These are phyloP conservation scores for Campoletis raptor DNA, from an alignment of 2,888 invertebrate genomes.

Conservation along the genomic window DNA sequence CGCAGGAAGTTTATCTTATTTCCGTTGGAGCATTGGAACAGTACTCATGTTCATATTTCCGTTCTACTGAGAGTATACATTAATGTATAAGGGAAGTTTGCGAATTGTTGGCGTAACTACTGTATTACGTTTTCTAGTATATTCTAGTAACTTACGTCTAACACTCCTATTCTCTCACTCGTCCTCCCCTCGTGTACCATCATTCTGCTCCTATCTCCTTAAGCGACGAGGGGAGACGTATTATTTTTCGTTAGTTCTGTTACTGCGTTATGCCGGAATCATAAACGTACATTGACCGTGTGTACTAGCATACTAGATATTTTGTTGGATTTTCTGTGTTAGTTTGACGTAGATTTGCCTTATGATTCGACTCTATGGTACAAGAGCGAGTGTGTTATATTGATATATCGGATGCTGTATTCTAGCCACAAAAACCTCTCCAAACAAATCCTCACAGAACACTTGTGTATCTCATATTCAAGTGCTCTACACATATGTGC, in stretches of 20 bases:
- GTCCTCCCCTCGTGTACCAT: neutral
- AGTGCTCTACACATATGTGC: neutral
- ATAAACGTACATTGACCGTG: neutral
- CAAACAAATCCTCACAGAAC: neutral
- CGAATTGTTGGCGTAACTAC: constrained; percentile 36
- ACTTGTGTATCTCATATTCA: neutral
- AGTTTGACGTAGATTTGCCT: constrained; percentile 55
- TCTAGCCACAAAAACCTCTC: constrained; percentile 20
- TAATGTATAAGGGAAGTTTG: constrained; percentile 19
- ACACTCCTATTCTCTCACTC: neutral
- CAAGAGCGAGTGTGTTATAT: neutral
- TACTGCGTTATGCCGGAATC: constrained; percentile 27
- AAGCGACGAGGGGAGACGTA: constrained; percentile 17
- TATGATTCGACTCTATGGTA: constrained; percentile 37
- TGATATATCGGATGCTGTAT: constrained; percentile 9
- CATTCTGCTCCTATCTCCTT: neutral
- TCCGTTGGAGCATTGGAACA: neutral
- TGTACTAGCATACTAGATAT: neutral
- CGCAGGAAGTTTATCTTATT: neutral
- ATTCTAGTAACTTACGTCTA: constrained; percentile 29
- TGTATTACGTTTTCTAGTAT: constrained; percentile 39
- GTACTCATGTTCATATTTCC: constrained; percentile 10
- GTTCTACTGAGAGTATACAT: constrained; percentile 11
- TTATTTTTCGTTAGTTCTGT: constrained; percentile 35
- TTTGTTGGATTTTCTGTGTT: constrained; percentile 6